Base-by-base conservation (phyloP, 2,113 vertebrate species). In the Actenoides hombroni region DNA sequence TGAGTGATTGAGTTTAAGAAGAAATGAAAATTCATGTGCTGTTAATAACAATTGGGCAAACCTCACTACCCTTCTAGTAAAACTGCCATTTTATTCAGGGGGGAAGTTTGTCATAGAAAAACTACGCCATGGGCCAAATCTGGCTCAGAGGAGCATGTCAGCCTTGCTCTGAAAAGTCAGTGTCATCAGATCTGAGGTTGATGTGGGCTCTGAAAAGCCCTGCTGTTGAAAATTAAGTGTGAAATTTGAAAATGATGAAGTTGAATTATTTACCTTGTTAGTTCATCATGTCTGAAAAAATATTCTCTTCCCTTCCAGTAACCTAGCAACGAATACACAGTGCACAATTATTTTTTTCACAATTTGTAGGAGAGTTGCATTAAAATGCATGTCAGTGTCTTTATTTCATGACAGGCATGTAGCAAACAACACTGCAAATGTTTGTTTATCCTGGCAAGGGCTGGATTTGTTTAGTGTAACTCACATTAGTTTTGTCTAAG, bases 361-460 rank as follows among this genome's bases (percentile, higher is more conserved):
- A 89, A 91, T 94, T 96, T 94, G 92, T 94, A 83, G 81, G 77
- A 79, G 74, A 92, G 69, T 82, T 96, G 81, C 88, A 96, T 97
- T 96, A n/a, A 96, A 93, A 96, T 97, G 94, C 95, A 49, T 76
- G 83, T 90, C 92, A 76, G 86, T 88, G 88, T 82, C 88, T 94
- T 95, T 92, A 63, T 91, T 94, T 91, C 91, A 74, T 54, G 95
- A 95, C 88, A 94, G 90, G 89, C 95, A 83, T 91, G 90, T 65
- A 92, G 92, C 85, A 96, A 95, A 91, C 90, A 94, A 35, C 53
- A 63, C 81, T 92, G 84, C 86, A 81, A 95, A 95, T 86, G 91
- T 95, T 97, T 97, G 95, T 97, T 97, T 96, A 91, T 90, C 83
- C 93, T 97, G 97, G 97, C 91, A 95, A 86, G 79, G 60, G 21